Percentiles rank a stretch among this genome's conserved stretches.
Evolutionary conservation across 1,140 invertebrate species (phyloP).

Genomic region (Caenorhabditis brenneri): DNA sequence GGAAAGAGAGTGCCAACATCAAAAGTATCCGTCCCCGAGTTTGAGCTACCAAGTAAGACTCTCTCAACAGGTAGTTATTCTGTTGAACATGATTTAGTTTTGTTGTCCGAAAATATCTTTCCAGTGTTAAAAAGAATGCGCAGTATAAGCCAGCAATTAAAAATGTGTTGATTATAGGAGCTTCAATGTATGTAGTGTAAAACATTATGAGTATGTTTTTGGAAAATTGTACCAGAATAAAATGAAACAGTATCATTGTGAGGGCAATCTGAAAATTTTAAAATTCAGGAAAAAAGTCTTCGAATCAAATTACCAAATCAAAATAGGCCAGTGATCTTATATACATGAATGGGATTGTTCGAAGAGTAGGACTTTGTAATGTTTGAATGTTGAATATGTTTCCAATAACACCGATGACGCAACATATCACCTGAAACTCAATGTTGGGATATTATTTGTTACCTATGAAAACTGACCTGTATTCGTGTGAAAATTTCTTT

Average conservation of each 20-base stretch:
- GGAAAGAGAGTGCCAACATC: constrained; percentile 59
- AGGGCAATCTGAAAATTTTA: constrained; percentile 58
- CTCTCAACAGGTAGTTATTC: too few relatives aligned
- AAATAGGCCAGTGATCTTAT: constrained; percentile 67
- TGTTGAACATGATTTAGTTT: too few relatives aligned
- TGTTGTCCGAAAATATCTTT: constrained; percentile 54
- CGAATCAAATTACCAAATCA: constrained; percentile 60
- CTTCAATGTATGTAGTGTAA: constrained; percentile 57
- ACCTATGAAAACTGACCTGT: neutral
- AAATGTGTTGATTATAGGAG: constrained; percentile 68
- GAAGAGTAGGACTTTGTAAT: constrained; percentile 62
- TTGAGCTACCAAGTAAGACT: too few relatives aligned
- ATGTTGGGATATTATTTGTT: neutral
- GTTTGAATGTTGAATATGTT: constrained; percentile 67
- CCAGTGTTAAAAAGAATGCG: constrained; percentile 68
- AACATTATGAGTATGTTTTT: constrained; percentile 39
- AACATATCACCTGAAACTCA: constrained; percentile 59
- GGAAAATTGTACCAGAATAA: constrained; percentile 21
- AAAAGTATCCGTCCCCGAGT: constrained; percentile 59
- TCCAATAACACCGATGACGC: constrained; percentile 62
- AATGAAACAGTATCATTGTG: constrained; percentile 63
- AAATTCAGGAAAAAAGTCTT: neutral
- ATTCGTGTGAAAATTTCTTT: neutral
- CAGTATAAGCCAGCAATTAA: constrained; percentile 69
- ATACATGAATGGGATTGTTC: constrained; percentile 69